Percentiles rank a stretch among this genome's conserved stretches.
Evolutionary conservation across 2,797 vertebrate genomes (phyloP).

Genomic region (Sebastes iracundus): DNA sequence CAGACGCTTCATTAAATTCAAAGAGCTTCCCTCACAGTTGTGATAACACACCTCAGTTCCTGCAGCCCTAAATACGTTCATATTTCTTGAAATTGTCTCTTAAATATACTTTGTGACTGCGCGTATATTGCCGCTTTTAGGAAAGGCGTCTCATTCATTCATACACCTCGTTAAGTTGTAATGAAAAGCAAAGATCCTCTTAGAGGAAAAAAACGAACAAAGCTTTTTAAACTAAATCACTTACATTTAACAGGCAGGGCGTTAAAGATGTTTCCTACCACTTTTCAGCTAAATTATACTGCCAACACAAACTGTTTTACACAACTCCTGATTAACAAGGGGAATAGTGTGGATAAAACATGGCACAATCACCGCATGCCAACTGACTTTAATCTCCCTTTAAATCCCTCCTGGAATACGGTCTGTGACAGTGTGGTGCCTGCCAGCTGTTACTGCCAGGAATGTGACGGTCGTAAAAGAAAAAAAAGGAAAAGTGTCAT

Average conservation of each 20-base stretch:
- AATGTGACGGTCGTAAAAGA: constrained; percentile 10
- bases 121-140: not conserved
- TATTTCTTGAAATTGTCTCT: constrained; percentile 2
- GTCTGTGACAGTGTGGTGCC: constrained; percentile 2
- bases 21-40: constrained; percentile 25
- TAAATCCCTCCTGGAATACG: constrained; percentile 35
- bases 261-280: not conserved
- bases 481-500: not conserved
- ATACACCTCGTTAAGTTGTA: not conserved
- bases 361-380: not conserved
- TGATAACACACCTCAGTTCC: constrained; percentile 22
- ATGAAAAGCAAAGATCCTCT: not conserved
- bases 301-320: constrained; percentile 13
- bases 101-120: not conserved
- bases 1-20: constrained; percentile 58
- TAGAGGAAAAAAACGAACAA: not conserved
- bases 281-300: constrained; percentile 24
- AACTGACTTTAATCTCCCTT: constrained; percentile 44
- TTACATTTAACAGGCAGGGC: not conserved
- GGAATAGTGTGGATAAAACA: not conserved
- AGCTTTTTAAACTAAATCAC: not conserved
- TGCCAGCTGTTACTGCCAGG: constrained; percentile 33
- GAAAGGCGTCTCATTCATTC: constrained; percentile 1
- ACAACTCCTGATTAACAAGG: constrained; percentile 17
- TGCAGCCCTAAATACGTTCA: constrained; percentile 19